Percentiles rank a stretch among this genome's conserved stretches.
phyloP scores from a whole-genome alignment of 2,113 vertebrate species.

The Nerophis lumbriciformis region DNA sequence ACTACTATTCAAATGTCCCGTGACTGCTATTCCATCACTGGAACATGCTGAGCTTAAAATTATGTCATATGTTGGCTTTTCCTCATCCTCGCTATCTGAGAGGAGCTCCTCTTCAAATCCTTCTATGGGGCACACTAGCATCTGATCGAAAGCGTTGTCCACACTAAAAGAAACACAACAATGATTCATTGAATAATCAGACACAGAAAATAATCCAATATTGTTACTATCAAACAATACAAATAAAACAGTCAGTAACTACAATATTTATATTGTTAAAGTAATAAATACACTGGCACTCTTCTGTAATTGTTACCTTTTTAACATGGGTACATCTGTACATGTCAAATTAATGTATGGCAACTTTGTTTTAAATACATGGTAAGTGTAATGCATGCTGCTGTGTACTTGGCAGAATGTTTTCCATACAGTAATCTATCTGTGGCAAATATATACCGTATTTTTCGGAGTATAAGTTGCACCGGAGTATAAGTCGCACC shows the following conservation, averaged over 20 bases:
- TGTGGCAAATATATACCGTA: too few species aligned
- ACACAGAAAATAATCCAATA: background rate
- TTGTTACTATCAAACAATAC: background rate
- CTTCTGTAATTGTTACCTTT: too few species aligned
- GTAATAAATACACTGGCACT: too few species aligned
- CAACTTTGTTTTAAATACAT: too few species aligned
- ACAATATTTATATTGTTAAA: too few species aligned
- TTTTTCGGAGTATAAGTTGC: too few species aligned
- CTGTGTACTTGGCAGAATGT: too few species aligned
- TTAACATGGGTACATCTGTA: too few species aligned
- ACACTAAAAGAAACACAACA: background rate
- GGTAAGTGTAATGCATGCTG: too few species aligned
- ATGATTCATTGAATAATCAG: background rate
- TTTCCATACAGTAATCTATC: too few species aligned
- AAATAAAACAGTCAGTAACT: background rate
- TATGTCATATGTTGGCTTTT: background rate
- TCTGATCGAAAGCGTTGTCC: constrained; percentile 10
- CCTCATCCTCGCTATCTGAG: constrained; percentile 6
- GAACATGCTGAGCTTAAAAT: constrained; percentile 1
- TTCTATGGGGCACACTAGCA: constrained; percentile 7
- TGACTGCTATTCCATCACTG: background rate
- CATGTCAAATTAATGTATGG: too few species aligned
- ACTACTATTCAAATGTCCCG: background rate
- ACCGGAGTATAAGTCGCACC: too few species aligned
- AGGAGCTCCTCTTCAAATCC: constrained; percentile 11